Base-by-base conservation (phyloP, 2,797 vertebrate species). In the Oreortyx pictus region DNA sequence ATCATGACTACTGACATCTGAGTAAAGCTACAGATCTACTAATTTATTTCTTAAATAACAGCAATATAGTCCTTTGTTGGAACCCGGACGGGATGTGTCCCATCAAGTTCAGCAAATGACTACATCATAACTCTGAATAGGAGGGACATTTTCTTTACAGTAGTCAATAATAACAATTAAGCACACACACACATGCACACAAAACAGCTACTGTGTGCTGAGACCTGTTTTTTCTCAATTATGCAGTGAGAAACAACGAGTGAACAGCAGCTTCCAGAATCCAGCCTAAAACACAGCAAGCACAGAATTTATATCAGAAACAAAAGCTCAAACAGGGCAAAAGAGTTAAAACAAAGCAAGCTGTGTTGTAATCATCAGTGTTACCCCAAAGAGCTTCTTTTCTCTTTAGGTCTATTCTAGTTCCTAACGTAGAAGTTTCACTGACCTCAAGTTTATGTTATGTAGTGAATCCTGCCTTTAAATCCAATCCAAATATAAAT, bases 1-100 rank as follows among this genome's bases (percentile, higher is more conserved):
- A 96, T 86, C 86, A 82, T 88, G 66, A 94, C 56, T 86, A 27
- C 59, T 94, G 82, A 46, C 7, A n/a, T 72, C 44, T 94, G 78
- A 95, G 77, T 89, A 94, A 89, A 90, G 66, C 52, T 75, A 65
- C 14, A 62, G 60, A 71, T 41, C 49, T 86, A 67, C 86, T 86
- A 60, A 95, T 91, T 74, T 92, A 37, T 17, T 47, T 60, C 43
- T 85, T 70, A 57, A 93, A 82, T 37, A 60, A 59, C 25, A 87
- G 16, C 39, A 83, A 56, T 9, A 76, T 23, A 31, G 62, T 92
- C 67, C 41, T 95, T 90, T 94, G 92, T 66, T 72, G 85, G 70
- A 78, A 64, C 31, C 78, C 43, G 27, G 52, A 44, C 33, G 49
- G 62, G 60, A 72, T 61, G 33, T 81, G 29, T 79, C 56, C 87